These are phyloP conservation scores for Ianthella basta DNA, from an alignment of 37 sponge, comb jelly and placozoan species.

Conservation along the genomic window DNA sequence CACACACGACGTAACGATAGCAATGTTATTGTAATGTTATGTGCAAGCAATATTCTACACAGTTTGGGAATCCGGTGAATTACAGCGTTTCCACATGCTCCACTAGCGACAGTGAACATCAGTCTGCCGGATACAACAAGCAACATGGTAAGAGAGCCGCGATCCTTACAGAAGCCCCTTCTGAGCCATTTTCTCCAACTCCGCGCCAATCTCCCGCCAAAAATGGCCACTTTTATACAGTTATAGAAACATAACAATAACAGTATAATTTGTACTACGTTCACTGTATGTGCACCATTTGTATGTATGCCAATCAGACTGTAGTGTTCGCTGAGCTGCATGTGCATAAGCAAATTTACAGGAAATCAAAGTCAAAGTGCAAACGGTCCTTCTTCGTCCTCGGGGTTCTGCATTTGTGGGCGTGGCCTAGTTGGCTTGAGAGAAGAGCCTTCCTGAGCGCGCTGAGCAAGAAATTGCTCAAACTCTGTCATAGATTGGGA, in stretches of 20 bases:
- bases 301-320: too few relatives aligned
- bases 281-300: too few relatives aligned
- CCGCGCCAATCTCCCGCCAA: slow-evolving; percentile 20
- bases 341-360: background rate
- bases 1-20: too few relatives aligned
- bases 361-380: slow-evolving; percentile 45
- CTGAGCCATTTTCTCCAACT: slow-evolving; percentile 13
- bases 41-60: too few relatives aligned
- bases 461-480: slow-evolving; percentile 81
- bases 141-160: background rate
- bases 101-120: background rate
- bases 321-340: too few relatives aligned
- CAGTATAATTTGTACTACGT: background rate
- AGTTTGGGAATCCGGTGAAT: too few relatives aligned
- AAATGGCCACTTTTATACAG: background rate
- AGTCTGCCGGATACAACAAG: background rate
- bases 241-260: background rate
- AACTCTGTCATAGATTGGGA: slow-evolving; percentile 63
- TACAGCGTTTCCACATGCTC: too few relatives aligned
- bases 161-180: slow-evolving; percentile 18
- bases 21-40: too few relatives aligned
- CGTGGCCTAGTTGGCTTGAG: slow-evolving; percentile 51
- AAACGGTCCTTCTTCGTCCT: slow-evolving; percentile 83
- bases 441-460: slow-evolving; percentile 52
- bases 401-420: slow-evolving; percentile 82